Conservation (phyloP, 35 echinoderm and acorn worm genomes). For the Amphiura filiformis region DNA sequence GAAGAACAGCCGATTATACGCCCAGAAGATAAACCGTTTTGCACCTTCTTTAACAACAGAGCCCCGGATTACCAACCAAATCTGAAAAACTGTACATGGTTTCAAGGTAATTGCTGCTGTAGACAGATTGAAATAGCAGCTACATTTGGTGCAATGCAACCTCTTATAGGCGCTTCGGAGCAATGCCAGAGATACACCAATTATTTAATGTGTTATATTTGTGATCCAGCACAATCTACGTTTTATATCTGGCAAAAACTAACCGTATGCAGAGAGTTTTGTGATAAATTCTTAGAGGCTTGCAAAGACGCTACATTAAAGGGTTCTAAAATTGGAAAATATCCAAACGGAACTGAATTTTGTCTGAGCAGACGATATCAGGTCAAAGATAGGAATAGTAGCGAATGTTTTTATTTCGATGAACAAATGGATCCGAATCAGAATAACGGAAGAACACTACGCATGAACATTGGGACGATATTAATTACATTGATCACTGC, state of each 20-base stretch:
- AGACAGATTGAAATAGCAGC: conserved; percentile 82
- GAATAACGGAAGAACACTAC: not conserved
- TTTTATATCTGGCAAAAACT: conserved; percentile 74
- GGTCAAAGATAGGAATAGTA: not conserved
- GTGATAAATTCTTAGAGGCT: conserved; percentile 48
- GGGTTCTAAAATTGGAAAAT: conserved; percentile 63
- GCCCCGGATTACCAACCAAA: conserved; percentile 85
- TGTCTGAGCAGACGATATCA: conserved; percentile 69
- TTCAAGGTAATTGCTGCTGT: conserved; percentile 74
- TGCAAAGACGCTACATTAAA: conserved; percentile 83
- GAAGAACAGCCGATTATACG: no score
- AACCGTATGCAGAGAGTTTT: conserved; percentile 80
- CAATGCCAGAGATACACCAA: conserved; percentile 84
- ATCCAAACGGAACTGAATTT: conserved; percentile 68
- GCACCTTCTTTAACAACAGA: conserved; percentile 96
- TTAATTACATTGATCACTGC: not conserved
- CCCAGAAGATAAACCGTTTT: conserved; percentile 38
- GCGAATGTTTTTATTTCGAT: conserved; percentile 70
- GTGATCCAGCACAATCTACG: conserved; percentile 68
- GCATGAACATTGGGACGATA: not conserved
- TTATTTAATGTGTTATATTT: conserved; percentile 98
- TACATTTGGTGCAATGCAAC: conserved; percentile 83
- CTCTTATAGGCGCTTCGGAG: conserved; percentile 61
- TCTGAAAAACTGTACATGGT: conserved; percentile 94
- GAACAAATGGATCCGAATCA: conserved; percentile 34